These are phyloP conservation scores for Whitmania pigra DNA, from an alignment of 1,140 invertebrate genomes.

Conservation along the genomic window DNA sequence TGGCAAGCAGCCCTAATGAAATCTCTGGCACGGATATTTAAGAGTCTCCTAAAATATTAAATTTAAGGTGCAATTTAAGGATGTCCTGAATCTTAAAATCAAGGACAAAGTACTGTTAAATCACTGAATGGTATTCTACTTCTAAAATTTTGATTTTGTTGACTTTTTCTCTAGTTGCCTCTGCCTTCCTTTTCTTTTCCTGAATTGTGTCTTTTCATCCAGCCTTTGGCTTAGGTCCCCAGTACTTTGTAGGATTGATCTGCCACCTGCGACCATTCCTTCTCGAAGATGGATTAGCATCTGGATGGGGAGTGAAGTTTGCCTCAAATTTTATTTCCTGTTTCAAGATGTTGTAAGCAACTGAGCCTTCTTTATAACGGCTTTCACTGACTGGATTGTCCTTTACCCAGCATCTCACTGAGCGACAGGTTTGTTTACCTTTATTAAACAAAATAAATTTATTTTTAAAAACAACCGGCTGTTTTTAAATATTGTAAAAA, in stretches of 20 bases:
- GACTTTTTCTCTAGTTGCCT: background rate
- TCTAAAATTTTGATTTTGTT: too few species aligned
- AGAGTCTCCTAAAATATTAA: too few species aligned
- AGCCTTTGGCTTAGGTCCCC: constrained; percentile 70
- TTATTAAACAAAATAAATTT: too few species aligned
- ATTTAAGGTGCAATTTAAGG: too few species aligned
- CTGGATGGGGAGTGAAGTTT: constrained; percentile 51
- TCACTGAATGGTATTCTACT: too few species aligned
- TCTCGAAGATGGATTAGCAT: constrained; percentile 68
- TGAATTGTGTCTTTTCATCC: constrained; percentile 27
- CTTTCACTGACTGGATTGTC: constrained; percentile 45
- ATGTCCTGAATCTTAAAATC: too few species aligned
- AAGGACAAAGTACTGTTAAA: too few species aligned
- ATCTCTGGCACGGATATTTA: too few species aligned
- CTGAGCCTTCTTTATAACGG: constrained; percentile 28
- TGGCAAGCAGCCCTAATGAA: too few species aligned
- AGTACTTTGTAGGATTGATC: constrained; percentile 66
- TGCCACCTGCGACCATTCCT: constrained; percentile 65
- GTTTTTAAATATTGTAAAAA: too few species aligned
- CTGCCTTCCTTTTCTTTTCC: constrained; percentile 19
- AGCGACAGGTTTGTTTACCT: too few species aligned
- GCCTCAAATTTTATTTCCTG: constrained; percentile 45
- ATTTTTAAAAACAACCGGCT: too few species aligned
- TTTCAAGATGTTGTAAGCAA: constrained; percentile 30
- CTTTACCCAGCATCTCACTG: constrained; percentile 66